phyloP scores from a whole-genome alignment of 2,888 invertebrate genomes.

The Podotricha telesiphe region DNA sequence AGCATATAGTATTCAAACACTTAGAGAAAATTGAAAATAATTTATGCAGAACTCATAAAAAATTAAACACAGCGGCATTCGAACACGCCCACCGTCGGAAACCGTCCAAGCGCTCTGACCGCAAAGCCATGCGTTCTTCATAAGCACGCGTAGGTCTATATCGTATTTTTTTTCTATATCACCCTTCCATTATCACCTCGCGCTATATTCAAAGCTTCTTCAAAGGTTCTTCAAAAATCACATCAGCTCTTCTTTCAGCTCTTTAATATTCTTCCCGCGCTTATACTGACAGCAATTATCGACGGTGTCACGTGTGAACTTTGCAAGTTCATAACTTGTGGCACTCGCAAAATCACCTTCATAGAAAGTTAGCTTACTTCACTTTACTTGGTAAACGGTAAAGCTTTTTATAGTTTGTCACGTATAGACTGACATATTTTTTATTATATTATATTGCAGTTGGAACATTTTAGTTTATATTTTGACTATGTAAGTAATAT shows the following conservation, averaged over 20 bases:
- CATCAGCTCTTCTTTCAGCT: slow-evolving; percentile 75
- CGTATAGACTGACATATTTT: slow-evolving; percentile 4
- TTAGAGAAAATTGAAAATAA: too few relatives aligned
- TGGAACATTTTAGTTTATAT: neutral
- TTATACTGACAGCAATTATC: slow-evolving; percentile 62
- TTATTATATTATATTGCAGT: neutral
- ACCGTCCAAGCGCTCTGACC: too few relatives aligned
- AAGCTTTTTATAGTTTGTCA: slow-evolving; percentile 15
- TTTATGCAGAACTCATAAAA: too few relatives aligned
- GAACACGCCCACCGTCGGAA: too few relatives aligned
- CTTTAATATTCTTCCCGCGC: slow-evolving; percentile 68
- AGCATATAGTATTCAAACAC: too few relatives aligned
- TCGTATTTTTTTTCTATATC: too few relatives aligned
- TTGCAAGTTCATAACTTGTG: slow-evolving; percentile 33
- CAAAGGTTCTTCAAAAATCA: slow-evolving; percentile 64
- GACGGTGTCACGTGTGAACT: slow-evolving; percentile 32
- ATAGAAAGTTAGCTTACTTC: slow-evolving; percentile 4
- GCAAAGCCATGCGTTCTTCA: too few relatives aligned
- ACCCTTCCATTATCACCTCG: too few relatives aligned
- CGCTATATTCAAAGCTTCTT: slow-evolving; percentile 19
- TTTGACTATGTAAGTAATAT: too few relatives aligned
- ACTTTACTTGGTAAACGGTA: slow-evolving; percentile 1
- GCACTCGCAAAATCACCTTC: slow-evolving; percentile 14
- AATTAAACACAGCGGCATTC: too few relatives aligned
- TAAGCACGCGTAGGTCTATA: too few relatives aligned